A percentile compares a stretch with the other conserved stretches of the same genome.
phyloP scores from a whole-genome alignment of 2,888 invertebrate genomes.

The Octonoba sinensis region DNA sequence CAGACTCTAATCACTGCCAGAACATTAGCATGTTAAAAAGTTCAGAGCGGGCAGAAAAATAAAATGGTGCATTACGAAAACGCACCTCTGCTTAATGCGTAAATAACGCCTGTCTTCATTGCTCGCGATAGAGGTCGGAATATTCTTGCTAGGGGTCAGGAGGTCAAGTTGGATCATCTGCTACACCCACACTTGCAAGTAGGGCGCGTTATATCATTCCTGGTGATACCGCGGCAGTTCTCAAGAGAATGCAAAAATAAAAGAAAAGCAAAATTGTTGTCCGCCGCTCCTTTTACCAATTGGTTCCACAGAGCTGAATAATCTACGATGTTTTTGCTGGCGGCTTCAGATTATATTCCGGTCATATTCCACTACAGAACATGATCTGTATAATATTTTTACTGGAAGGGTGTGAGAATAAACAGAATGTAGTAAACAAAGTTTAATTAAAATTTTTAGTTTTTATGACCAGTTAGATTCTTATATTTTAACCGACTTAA shows the following conservation, averaged over 20 bases:
- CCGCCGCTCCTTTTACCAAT: conserved; percentile 31
- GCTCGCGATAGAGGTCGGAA: conserved; percentile 36
- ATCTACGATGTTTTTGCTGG: conserved; percentile 10
- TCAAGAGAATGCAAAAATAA: conserved; percentile 22
- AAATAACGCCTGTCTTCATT: conserved; percentile 11
- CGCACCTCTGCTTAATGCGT: conserved; percentile 21
- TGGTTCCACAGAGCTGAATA: conserved; percentile 41
- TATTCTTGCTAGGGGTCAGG: conserved; percentile 20
- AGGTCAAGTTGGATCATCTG: conserved; percentile 6
- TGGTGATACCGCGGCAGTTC: conserved; percentile 9
- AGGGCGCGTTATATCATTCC: conserved; percentile 30
- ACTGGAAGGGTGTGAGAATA: no score
- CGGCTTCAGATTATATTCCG: no score
- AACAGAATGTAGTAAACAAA: no score
- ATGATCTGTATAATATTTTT: no score
- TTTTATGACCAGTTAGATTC: no score
- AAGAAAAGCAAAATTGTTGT: background rate
- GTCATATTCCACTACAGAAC: no score
- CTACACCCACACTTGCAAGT: conserved; percentile 46
- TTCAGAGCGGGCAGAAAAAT: background rate
- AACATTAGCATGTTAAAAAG: background rate
- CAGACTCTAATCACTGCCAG: background rate
- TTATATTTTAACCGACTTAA: no score
- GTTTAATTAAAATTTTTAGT: no score
- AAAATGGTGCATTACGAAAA: conserved; percentile 5